These are phyloP conservation scores for Patagioenas fasciata DNA, from an alignment of 2,113 vertebrate species.

Conservation along the genomic window DNA sequence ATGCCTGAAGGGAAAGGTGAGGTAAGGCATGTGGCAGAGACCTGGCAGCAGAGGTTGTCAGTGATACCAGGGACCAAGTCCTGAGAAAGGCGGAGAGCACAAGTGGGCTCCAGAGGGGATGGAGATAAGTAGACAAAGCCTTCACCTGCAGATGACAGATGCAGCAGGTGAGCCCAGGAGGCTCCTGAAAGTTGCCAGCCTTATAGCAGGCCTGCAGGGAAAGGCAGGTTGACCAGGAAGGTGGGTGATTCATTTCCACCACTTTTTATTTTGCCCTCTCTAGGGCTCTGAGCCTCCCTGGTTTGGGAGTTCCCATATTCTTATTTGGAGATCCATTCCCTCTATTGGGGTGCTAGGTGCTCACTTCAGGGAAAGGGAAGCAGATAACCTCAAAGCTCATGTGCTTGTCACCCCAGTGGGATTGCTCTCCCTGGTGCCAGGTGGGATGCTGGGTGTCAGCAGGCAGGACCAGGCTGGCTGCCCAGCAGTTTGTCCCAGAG, in stretches of 20 bases:
- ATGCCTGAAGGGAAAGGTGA: background rate
- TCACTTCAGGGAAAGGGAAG: background rate
- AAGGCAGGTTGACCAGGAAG: background rate
- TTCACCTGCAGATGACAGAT: background rate
- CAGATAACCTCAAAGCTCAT: background rate
- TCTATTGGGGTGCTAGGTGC: fast-evolving
- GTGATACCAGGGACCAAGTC: background rate
- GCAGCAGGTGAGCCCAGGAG: background rate
- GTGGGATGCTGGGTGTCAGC: fast-evolving
- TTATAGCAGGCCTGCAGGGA: background rate
- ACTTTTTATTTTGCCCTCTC: background rate
- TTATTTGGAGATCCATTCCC: background rate
- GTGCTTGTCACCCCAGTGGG: background rate
- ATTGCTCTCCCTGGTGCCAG: background rate
- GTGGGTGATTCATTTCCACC: background rate
- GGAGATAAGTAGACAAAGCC: background rate
- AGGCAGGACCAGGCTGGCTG: background rate
- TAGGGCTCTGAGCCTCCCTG: background rate
- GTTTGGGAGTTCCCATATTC: background rate
- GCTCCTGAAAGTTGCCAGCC: background rate
- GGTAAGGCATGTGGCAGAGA: background rate
- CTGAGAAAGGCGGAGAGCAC: background rate
- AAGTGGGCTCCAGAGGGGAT: background rate
- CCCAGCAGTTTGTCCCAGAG: background rate
- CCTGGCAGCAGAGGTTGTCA: background rate